A percentile compares a stretch with the other conserved stretches of the same genome.
phyloP scores from a whole-genome alignment of 1,140 invertebrate genomes.

The Sminthurinus signatus region DNA sequence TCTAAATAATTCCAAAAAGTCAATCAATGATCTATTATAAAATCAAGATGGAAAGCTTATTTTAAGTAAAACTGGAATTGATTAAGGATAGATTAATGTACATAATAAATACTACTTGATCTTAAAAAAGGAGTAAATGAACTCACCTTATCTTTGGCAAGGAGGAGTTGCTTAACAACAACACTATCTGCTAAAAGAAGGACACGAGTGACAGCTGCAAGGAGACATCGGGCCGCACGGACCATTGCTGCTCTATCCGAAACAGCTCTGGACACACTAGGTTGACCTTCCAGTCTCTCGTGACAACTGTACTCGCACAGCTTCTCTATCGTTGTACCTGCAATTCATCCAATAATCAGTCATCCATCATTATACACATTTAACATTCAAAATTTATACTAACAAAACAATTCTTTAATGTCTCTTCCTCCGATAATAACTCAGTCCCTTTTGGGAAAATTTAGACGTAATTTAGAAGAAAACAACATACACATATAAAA shows the following conservation, averaged over 20 bases:
- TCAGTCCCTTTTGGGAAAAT: no score
- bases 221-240: conserved; percentile 72
- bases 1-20: no score
- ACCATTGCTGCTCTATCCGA: conserved; percentile 72
- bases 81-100: neutral
- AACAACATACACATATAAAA: no score
- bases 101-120: neutral
- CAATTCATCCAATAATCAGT: conserved; percentile 3
- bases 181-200: conserved; percentile 97
- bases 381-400: no score
- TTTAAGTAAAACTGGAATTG: no score
- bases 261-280: conserved; percentile 50
- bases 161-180: conserved; percentile 90
- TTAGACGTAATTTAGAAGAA: no score
- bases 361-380: no score
- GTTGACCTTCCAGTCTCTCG: conserved; percentile 27
- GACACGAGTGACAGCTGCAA: conserved; percentile 92
- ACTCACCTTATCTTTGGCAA: conserved; percentile 89
- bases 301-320: conserved; percentile 63
- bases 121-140: conserved; percentile 1
- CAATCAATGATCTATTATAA: no score
- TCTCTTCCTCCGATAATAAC: neutral
- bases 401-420: neutral
- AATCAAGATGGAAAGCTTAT: no score
- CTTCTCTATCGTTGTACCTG: conserved; percentile 81